phyloP scores from a whole-genome alignment of 2,113 vertebrate genomes.

The Tachycineta bicolor region DNA sequence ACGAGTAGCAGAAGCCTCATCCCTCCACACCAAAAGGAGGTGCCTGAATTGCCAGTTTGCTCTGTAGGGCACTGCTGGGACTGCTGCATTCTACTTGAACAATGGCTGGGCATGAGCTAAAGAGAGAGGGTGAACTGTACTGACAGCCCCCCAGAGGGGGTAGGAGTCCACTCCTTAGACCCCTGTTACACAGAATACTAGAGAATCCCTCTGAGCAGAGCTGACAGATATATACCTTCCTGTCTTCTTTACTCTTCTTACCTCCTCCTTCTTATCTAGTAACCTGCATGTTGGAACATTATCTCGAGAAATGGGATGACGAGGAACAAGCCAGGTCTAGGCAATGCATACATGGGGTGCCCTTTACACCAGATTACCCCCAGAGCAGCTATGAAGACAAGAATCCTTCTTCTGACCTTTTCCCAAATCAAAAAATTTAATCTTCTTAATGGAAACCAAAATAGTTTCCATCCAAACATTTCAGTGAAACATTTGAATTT shows the following conservation, averaged over 20 bases:
- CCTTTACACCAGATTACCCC: background rate
- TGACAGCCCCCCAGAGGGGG: background rate
- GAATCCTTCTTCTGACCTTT: background rate
- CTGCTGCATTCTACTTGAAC: background rate
- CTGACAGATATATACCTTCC: background rate
- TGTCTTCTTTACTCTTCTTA: background rate
- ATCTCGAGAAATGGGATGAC: background rate
- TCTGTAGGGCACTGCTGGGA: background rate
- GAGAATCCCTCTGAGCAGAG: background rate
- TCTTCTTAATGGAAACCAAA: background rate
- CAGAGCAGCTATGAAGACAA: background rate
- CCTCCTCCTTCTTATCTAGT: background rate
- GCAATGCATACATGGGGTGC: background rate
- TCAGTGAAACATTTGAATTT: background rate
- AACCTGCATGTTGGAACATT: background rate
- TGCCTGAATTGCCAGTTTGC: background rate
- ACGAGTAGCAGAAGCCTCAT: background rate
- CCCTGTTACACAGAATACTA: background rate
- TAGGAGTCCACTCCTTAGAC: background rate
- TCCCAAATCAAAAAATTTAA: background rate
- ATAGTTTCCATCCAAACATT: background rate
- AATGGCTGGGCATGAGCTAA: background rate
- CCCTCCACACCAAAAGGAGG: background rate
- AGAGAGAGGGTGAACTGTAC: background rate
- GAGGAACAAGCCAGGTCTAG: background rate